Conservation (phyloP, 2,888 invertebrate species). For the Caenorhabditis doughertyi region DNA sequence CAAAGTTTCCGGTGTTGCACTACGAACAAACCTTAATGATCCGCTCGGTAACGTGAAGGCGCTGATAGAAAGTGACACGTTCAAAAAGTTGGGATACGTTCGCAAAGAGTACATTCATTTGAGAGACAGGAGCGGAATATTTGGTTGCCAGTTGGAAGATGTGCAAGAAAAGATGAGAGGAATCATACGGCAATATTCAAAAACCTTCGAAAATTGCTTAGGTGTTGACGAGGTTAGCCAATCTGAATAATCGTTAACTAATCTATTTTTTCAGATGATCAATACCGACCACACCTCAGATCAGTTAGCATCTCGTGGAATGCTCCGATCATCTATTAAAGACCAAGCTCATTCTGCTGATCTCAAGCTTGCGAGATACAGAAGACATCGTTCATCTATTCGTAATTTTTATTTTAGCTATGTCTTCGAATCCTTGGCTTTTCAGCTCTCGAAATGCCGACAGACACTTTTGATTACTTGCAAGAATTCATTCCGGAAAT, state of each 20-base stretch:
- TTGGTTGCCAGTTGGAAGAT: too few species aligned
- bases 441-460: conserved; percentile 19
- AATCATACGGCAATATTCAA: neutral
- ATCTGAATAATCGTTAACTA: neutral
- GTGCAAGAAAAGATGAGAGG: neutral
- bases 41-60: conserved; percentile 28
- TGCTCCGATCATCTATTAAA: conserved; percentile 36
- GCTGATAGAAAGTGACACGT: neutral
- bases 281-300: conserved; percentile 27
- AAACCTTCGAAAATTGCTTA: neutral
- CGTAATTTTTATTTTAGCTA: conserved; percentile 1
- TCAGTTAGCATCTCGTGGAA: conserved; percentile 34
- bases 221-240: conserved; percentile 13
- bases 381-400: conserved; percentile 42
- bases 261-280: conserved; percentile 26
- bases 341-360: conserved; percentile 38
- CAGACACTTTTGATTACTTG: conserved; percentile 19
- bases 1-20: conserved; percentile 13
- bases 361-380: conserved; percentile 17
- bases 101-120: conserved; percentile 4
- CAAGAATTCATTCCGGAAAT: neutral
- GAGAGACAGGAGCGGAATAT: too few species aligned
- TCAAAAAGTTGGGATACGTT: neutral
- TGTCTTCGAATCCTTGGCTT: too few species aligned
- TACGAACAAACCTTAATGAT: conserved; percentile 42